Base-by-base conservation (phyloP, 2,888 invertebrate species). In the Doris montereyensis region DNA sequence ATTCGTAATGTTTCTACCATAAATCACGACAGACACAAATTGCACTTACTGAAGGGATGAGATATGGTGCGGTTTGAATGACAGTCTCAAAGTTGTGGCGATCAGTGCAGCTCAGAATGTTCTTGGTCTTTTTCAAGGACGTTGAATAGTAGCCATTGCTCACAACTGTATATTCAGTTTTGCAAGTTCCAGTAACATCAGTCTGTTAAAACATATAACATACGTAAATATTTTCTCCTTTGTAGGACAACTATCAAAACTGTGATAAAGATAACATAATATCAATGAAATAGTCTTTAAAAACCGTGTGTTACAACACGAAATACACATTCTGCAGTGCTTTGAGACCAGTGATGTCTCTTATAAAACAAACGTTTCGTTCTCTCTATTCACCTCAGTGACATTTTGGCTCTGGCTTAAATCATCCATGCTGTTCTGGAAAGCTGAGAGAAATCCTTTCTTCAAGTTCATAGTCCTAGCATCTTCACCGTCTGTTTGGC, bases 181-280 rank as follows among this genome's bases (percentile, higher is more conserved):
- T 93, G 88, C 97, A 97, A 28, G 94, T 93, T 0, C 97, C 97
- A 77, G 95, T 94, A 0, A 97, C 94, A 91, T 97, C 97, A 88
- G 93, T 92, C 93, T 94, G 86, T 2, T 17, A 21, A 30, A 24
- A 8, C 28, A n/a, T 21, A 67, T 13, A 21, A n/a, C n/a, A n/a
- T n/a, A n/a, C n/a, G n/a, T n/a, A n/a, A n/a, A n/a, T 84, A 97
- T 94, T 93, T 98, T 98, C 89, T 97, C 94, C 93, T 98, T 97
- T 75, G 97, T 94, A 0, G n/a, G n/a, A n/a, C n/a, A n/a, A n/a
- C n/a, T n/a, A n/a, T n/a, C n/a, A n/a, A n/a, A n/a, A n/a, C n/a
- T n/a, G n/a, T n/a, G n/a, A n/a, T n/a, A n/a, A n/a, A n/a, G n/a
- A n/a, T n/a, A n/a, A n/a, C n/a, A n/a, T n/a, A n/a, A n/a, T n/a